Base-by-base conservation (phyloP, 2,797 vertebrate species). In the Periparus ater region DNA sequence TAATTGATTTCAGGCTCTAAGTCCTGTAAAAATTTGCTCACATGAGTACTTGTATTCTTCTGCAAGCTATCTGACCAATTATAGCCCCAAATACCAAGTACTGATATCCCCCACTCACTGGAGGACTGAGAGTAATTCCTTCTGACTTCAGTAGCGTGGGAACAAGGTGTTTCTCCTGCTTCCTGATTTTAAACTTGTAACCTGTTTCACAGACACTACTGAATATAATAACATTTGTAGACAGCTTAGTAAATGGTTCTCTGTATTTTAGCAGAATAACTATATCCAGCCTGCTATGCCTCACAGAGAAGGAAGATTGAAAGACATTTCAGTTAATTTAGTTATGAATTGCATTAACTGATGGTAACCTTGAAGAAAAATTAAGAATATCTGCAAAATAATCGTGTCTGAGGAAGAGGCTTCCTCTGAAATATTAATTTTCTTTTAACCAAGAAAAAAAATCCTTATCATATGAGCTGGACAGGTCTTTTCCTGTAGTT, bases 401-500 rank as follows among this genome's bases (percentile, higher is more conserved):
- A 47, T 67, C 27, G 62, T 54, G 38, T 45, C 51, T 77, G 75
- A 62, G 70, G 8, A 60, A 32, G 53, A 76, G 22, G 42, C 21
- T 85, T 85, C n/a, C 32, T 62, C 32, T 60, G 84, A 55, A 73
- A 62, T 36, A 50, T 29, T 89, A 20, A 34, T 62, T 55, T 61
- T 66, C 53, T 90, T 68, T 47, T 76, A 89, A 94, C 40, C 26
- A 89, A 75, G 32, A 60, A 85, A 92, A 86, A 85, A 68, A 44
- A 40, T 88, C 85, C 68, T 88, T 96, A 96, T 94, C 94, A 72
- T 17, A 30, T 13, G 38, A 83, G 53, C 83, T 13, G 60, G 87
- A 95, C 88, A 92, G 90, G 88, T 92, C 77, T 96, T 95, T 92
- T 79, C 91, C 85, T 87, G 88, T 76, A 65, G 91, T 95, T 96